Percentiles rank a stretch among this genome's conserved stretches.
These are phyloP conservation scores for Cydia amplana DNA, from an alignment of 1,140 invertebrate genomes.

Conservation along the genomic window DNA sequence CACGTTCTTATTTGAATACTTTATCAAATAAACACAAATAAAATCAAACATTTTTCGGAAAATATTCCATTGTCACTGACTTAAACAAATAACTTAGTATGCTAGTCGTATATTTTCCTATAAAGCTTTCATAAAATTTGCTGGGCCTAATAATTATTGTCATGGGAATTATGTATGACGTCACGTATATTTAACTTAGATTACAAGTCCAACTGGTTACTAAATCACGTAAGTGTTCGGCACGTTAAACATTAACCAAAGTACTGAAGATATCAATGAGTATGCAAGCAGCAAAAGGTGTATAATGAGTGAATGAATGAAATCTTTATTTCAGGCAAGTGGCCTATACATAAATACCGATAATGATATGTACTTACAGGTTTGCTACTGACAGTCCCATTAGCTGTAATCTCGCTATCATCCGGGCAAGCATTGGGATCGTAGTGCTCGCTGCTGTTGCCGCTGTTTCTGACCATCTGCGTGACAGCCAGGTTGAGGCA, in stretches of 20 bases:
- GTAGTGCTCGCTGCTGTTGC: slow-evolving; percentile 51
- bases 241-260: not conserved
- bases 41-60: not conserved
- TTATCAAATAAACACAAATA: not conserved
- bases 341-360: too few relatives aligned
- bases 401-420: slow-evolving; percentile 59
- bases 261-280: not conserved
- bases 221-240: too few relatives aligned
- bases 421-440: slow-evolving; percentile 68
- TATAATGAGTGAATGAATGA: too few relatives aligned
- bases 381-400: slow-evolving; percentile 60
- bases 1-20: not conserved
- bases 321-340: too few relatives aligned
- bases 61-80: not conserved
- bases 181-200: too few relatives aligned
- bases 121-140: too few relatives aligned
- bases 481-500: slow-evolving; percentile 87
- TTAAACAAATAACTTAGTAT: too few relatives aligned
- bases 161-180: too few relatives aligned
- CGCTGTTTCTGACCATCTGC: slow-evolving; percentile 82
- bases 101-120: too few relatives aligned
- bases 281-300: not conserved
- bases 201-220: not conserved
- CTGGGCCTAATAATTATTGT: too few relatives aligned
- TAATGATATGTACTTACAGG: slow-evolving; percentile 63